phyloP scores from a whole-genome alignment of 2,113 vertebrate genomes.

The Oophaga pumilio region DNA sequence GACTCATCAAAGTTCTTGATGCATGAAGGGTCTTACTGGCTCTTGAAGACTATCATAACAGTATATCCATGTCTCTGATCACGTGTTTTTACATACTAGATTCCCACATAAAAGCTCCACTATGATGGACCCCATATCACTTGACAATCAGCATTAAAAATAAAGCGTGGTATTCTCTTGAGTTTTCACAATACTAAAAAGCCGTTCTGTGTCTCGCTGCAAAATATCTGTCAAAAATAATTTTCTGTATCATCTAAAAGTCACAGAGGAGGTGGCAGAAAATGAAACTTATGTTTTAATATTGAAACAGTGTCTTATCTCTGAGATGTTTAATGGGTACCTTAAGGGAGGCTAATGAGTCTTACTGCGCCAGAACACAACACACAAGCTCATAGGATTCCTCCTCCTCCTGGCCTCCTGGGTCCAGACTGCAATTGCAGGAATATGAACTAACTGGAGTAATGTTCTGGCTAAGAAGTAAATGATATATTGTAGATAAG shows the following conservation, averaged over 20 bases:
- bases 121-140: not conserved
- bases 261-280: not conserved
- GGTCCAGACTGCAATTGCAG: not conserved
- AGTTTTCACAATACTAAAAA: not conserved
- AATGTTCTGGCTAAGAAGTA: slow-evolving; percentile 24
- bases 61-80: not conserved
- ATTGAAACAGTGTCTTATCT: not conserved
- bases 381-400: not conserved
- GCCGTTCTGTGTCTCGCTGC: not conserved
- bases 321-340: slow-evolving; percentile 7
- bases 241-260: not conserved
- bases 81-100: not conserved
- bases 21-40: not conserved
- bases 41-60: not conserved
- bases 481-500: slow-evolving; percentile 16
- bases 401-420: slow-evolving; percentile 7
- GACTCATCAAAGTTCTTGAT: not conserved
- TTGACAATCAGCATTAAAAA: not conserved
- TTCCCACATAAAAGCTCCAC: not conserved
- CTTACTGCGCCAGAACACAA: not conserved
- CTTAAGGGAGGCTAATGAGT: slow-evolving; percentile 5
- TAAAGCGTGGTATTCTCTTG: not conserved
- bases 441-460: slow-evolving; percentile 10
- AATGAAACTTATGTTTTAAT: not conserved
- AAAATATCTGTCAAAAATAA: not conserved